Evolutionary conservation across 23 tunicate species (phyloP).

Genomic region (Botrylloides violaceus): DNA sequence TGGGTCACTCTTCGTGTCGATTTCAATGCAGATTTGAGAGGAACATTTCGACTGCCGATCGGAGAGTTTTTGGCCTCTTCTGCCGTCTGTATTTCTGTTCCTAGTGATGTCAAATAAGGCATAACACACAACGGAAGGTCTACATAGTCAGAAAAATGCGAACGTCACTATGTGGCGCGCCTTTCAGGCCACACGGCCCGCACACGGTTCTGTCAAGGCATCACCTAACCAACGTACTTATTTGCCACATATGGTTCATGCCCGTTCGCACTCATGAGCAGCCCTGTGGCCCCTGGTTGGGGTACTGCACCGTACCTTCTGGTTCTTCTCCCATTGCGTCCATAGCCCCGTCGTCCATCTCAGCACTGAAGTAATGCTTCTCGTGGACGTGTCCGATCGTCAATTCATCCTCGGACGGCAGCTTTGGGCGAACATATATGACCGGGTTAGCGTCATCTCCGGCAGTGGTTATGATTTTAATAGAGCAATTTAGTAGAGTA

Average conservation of each 20-base stretch:
- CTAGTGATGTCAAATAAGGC: too few species aligned
- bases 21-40: background rate
- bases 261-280: too few species aligned
- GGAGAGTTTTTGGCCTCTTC: background rate
- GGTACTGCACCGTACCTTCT: too few species aligned
- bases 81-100: background rate
- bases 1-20: background rate
- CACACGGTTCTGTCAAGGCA: too few species aligned
- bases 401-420: background rate
- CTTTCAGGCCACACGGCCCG: too few species aligned
- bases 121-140: too few species aligned
- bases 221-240: too few species aligned
- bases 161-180: too few species aligned
- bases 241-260: too few species aligned
- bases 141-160: too few species aligned
- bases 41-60: background rate
- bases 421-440: background rate
- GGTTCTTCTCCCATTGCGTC: too few species aligned
- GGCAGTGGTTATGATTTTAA: background rate
- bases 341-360: background rate
- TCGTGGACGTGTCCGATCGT: background rate
- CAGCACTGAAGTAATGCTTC: slow-evolving; percentile 19
- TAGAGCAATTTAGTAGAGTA: background rate
- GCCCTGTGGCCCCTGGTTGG: too few species aligned
- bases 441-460: background rate